These are phyloP conservation scores for Chlorodrepanis virens DNA, from an alignment of 2,113 vertebrate genomes.

Conservation along the genomic window DNA sequence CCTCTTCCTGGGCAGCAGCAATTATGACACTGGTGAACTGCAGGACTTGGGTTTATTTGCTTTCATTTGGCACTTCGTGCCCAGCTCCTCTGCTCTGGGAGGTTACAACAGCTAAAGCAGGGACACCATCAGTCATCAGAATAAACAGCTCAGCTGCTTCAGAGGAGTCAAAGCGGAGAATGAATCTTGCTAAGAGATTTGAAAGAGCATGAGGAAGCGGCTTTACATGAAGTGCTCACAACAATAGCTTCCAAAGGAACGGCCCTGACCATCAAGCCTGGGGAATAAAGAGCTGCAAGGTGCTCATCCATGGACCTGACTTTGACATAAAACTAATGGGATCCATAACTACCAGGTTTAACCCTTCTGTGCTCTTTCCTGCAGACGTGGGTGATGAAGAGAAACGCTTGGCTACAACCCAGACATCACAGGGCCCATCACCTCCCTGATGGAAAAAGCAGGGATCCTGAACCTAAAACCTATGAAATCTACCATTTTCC, in stretches of 20 bases:
- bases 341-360: background rate
- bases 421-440: background rate
- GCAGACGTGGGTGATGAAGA: background rate
- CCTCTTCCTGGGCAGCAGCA: slow-evolving; percentile 34
- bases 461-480: background rate
- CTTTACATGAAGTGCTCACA: background rate
- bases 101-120: background rate
- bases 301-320: background rate
- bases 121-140: background rate
- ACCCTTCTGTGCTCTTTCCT: background rate
- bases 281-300: background rate
- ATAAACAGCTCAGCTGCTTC: slow-evolving; percentile 21
- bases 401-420: background rate
- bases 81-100: background rate
- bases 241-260: background rate
- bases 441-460: background rate
- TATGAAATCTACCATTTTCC: background rate
- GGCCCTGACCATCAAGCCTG: background rate
- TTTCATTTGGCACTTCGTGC: background rate
- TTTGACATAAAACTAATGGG: background rate
- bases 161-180: background rate
- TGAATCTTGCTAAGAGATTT: background rate
- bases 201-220: background rate
- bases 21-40: background rate
- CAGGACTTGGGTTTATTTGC: background rate